Evolutionary conservation across 2,797 vertebrate genomes (phyloP).

Genomic region (Aldrovandia affinis): DNA sequence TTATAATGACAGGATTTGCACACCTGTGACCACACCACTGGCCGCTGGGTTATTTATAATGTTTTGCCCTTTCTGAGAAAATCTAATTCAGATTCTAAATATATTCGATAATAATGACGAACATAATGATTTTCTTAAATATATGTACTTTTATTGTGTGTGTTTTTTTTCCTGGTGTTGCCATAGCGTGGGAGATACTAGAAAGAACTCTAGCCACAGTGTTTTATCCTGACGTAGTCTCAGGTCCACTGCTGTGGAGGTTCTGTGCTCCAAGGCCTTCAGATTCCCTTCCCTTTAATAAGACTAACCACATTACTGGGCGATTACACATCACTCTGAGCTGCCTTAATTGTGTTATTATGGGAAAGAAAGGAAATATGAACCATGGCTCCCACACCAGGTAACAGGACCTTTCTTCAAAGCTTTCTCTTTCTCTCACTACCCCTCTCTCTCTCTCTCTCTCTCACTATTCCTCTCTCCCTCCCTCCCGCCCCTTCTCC

Average conservation of each 20-base stretch:
- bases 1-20: neutral
- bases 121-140: neutral
- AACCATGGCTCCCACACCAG: neutral
- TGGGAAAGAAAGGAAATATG: neutral
- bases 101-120: no score
- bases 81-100: neutral
- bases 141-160: no score
- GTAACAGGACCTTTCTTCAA: neutral
- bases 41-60: neutral
- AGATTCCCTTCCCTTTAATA: no score
- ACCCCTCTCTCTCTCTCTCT: neutral
- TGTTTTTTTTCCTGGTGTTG: no score
- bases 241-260: neutral
- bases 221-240: neutral
- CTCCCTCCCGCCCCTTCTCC: neutral
- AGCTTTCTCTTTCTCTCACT: conserved; percentile 8
- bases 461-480: neutral
- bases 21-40: neutral
- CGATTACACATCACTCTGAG: neutral
- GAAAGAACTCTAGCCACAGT: neutral
- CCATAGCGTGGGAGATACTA: neutral
- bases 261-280: neutral
- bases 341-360: conserved; percentile 3
- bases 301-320: neutral
- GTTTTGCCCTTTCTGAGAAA: neutral